phyloP scores from a whole-genome alignment of 35 echinoderm and acorn worm species.

The Acanthaster planci region DNA sequence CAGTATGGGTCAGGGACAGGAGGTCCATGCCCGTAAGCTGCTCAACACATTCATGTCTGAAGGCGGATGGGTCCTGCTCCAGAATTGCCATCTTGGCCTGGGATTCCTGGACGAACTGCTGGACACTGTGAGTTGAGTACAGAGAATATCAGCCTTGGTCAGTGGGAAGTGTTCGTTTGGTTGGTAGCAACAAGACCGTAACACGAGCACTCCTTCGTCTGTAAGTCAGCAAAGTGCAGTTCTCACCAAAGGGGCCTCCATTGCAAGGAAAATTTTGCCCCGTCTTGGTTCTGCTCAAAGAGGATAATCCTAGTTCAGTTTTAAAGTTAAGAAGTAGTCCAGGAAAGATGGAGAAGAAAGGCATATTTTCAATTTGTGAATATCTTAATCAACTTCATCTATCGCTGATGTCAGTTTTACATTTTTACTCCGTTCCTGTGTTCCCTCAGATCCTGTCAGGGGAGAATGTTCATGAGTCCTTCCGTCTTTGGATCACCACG shows the following conservation, averaged over 20 bases:
- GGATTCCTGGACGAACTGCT: constrained; percentile 95
- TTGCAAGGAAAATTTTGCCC: too few species aligned
- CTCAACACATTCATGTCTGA: constrained; percentile 74
- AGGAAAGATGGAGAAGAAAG: too few species aligned
- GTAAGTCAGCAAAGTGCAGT: too few species aligned
- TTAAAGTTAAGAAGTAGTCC: too few species aligned
- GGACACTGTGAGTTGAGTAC: constrained; percentile 73
- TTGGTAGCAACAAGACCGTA: too few species aligned
- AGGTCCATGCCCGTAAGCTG: constrained; percentile 86
- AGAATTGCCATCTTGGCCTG: constrained; percentile 99
- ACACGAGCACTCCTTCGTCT: too few species aligned
- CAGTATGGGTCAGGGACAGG: constrained; percentile 98
- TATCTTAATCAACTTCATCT: too few species aligned
- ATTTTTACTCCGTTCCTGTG: not conserved
- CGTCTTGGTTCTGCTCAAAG: too few species aligned
- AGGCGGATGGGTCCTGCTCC: constrained; percentile 92
- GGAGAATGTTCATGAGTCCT: constrained; percentile 72
- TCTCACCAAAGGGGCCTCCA: too few species aligned
- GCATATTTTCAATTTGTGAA: too few species aligned
- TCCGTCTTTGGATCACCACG: constrained; percentile 95
- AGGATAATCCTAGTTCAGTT: too few species aligned
- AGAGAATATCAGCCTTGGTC: not conserved
- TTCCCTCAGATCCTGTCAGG: constrained; percentile 49
- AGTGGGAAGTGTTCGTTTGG: too few species aligned
- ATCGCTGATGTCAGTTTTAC: not conserved